Evolutionary conservation across 2,888 invertebrate species (phyloP).

Genomic region (Sarcophaga caerulescens): DNA sequence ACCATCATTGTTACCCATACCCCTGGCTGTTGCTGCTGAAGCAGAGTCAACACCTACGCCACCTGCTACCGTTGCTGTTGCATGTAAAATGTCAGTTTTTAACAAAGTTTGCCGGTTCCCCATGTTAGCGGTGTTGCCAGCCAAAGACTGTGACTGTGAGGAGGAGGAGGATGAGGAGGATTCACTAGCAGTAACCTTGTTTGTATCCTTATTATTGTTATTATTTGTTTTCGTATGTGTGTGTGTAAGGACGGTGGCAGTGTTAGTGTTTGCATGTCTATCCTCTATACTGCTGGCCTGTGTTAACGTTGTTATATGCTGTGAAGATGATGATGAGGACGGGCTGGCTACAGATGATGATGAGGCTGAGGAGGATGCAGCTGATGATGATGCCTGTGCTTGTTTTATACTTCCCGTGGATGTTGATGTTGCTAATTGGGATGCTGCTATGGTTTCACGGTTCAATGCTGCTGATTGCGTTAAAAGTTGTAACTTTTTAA

Average conservation of each 20-base stretch:
- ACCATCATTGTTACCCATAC: slow-evolving; percentile 61
- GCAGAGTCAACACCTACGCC: slow-evolving; percentile 38
- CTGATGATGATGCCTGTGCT: slow-evolving; percentile 69
- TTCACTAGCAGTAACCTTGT: too few relatives aligned
- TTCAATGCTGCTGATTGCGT: slow-evolving; percentile 81
- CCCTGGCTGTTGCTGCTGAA: slow-evolving; percentile 24
- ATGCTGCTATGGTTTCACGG: slow-evolving; percentile 81
- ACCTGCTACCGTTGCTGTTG: background rate
- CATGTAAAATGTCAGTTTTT: slow-evolving; percentile 48
- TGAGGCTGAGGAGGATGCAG: slow-evolving; percentile 65
- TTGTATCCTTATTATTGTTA: too few relatives aligned
- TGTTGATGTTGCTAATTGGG: slow-evolving; percentile 81
- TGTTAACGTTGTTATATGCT: slow-evolving; percentile 70
- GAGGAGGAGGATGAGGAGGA: slow-evolving; percentile 5
- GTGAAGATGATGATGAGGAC: slow-evolving; percentile 69
- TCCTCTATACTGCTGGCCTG: slow-evolving; percentile 36
- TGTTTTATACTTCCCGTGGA: slow-evolving; percentile 71
- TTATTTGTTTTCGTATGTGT: slow-evolving; percentile 3
- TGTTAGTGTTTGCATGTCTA: slow-evolving; percentile 19
- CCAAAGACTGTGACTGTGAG: slow-evolving; percentile 4
- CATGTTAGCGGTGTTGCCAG: slow-evolving; percentile 31
- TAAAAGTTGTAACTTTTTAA: slow-evolving; percentile 80
- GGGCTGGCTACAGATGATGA: slow-evolving; percentile 69
- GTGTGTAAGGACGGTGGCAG: background rate
- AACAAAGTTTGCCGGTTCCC: slow-evolving; percentile 60